Conservation (phyloP, 2,888 invertebrate genomes). For the Harpagoxenus sublaevis region DNA sequence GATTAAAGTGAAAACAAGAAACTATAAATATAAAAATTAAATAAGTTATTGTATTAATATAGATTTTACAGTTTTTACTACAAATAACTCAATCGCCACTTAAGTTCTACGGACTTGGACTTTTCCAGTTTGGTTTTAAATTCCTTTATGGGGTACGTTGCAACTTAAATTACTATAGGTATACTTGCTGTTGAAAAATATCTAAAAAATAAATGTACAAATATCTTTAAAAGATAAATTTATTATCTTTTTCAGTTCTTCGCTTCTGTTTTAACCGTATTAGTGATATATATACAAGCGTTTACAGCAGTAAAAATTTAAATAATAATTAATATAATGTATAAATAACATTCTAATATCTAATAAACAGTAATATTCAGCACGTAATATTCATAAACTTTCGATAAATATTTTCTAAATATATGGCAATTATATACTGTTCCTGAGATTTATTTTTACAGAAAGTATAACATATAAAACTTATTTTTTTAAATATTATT, state of each 20-base stretch:
- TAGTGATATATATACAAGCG: conserved; percentile 21
- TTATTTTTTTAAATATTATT: not conserved
- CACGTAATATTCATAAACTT: not conserved
- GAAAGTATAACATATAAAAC: not conserved
- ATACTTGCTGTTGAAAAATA: not conserved
- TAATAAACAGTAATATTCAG: not conserved
- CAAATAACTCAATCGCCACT: conserved; percentile 7
- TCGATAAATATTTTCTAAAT: not conserved
- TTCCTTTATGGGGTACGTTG: conserved; percentile 3
- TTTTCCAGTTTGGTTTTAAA: conserved; percentile 25
- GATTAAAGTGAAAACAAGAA: not conserved
- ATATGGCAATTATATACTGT: not conserved
- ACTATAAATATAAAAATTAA: not conserved
- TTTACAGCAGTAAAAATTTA: not conserved
- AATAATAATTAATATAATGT: conserved; percentile 1
- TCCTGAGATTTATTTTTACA: not conserved
- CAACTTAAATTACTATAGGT: not conserved
- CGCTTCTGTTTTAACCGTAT: not conserved
- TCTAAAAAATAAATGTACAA: not conserved
- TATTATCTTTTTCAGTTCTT: conserved; percentile 6
- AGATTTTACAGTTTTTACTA: conserved; percentile 9
- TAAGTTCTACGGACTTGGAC: conserved; percentile 11
- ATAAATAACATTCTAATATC: not conserved
- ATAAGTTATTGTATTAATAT: conserved; percentile 2
- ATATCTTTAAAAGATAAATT: not conserved